Evolutionary conservation across 2,113 vertebrate species (phyloP).

Genomic region (Octodon degus): DNA sequence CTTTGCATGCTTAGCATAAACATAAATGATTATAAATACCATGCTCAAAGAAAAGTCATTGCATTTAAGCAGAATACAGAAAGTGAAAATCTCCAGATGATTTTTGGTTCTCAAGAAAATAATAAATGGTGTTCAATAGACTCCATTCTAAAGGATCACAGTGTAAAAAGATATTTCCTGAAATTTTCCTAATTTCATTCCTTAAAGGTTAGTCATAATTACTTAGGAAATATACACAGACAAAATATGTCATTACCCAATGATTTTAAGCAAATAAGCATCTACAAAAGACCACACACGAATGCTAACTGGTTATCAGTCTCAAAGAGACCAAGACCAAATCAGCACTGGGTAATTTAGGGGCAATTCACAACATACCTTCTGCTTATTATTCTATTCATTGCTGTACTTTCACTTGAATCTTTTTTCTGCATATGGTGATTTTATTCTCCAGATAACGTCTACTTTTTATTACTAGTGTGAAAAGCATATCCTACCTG

Average conservation of each 20-base stretch:
- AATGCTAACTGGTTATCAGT: neutral
- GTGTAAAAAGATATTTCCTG: constrained; percentile 3
- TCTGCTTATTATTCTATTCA: constrained; percentile 59
- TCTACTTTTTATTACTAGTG: constrained; percentile 28
- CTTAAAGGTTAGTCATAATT: constrained; percentile 57
- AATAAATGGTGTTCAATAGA: neutral
- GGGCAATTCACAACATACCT: constrained; percentile 5
- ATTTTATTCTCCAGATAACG: constrained; percentile 51
- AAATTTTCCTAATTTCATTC: constrained; percentile 20
- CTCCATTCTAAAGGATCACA: constrained; percentile 19
- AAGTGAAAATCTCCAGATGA: constrained; percentile 38
- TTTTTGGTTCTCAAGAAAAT: constrained; percentile 54
- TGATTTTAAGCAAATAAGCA: constrained; percentile 43
- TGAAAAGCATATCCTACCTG: neutral
- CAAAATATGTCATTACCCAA: constrained; percentile 13
- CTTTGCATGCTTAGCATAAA: neutral
- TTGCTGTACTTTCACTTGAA: constrained; percentile 45
- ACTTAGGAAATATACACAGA: neutral
- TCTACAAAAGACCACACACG: neutral
- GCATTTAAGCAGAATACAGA: constrained; percentile 2
- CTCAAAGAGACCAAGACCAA: neutral
- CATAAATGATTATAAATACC: neutral
- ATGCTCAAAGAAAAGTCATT: neutral
- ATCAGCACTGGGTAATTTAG: neutral
- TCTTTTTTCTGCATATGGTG: neutral